A percentile compares a stretch with the other conserved stretches of the same genome.
phyloP scores from a whole-genome alignment of 2,888 invertebrate species.

The Synergus gifuensis region DNA sequence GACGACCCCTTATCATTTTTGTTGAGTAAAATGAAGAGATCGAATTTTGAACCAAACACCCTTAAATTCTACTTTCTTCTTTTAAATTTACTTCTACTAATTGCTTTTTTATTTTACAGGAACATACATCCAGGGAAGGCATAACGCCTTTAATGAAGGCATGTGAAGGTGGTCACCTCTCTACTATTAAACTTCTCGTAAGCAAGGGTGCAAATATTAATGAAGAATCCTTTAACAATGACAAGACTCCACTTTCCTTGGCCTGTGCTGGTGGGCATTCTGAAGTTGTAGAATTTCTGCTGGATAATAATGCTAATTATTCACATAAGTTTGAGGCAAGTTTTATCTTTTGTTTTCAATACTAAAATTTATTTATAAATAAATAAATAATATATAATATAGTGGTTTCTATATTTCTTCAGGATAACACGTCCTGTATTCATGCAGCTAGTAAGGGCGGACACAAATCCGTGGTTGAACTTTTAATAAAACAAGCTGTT shows the following conservation, averaged over 20 bases:
- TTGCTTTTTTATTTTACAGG: slow-evolving; percentile 77
- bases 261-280: slow-evolving; percentile 98
- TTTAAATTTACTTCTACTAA: not conserved
- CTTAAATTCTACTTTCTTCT: not conserved
- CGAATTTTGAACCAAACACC: no score
- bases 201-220: slow-evolving; percentile 92
- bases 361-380: not conserved
- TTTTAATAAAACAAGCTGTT: slow-evolving; percentile 75
- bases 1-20: no score
- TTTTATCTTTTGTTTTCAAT: not conserved
- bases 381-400: not conserved
- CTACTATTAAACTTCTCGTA: slow-evolving; percentile 97
- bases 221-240: slow-evolving; percentile 94
- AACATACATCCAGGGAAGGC: slow-evolving; percentile 98
- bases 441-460: slow-evolving; percentile 62
- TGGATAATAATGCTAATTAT: slow-evolving; percentile 95
- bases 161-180: slow-evolving; percentile 95
- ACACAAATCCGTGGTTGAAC: slow-evolving; percentile 70
- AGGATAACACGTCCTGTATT: slow-evolving; percentile 92
- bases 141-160: slow-evolving; percentile 99
- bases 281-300: slow-evolving; percentile 93
- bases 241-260: slow-evolving; percentile 97
- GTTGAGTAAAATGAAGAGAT: no score
- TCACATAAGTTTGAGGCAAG: slow-evolving; percentile 94
- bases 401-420: slow-evolving; percentile 52